Evolutionary conservation across 2,113 vertebrate genomes (phyloP), one percentile per base, ranked within the genome.

Genomic region (Ellobius talpinus): DNA sequence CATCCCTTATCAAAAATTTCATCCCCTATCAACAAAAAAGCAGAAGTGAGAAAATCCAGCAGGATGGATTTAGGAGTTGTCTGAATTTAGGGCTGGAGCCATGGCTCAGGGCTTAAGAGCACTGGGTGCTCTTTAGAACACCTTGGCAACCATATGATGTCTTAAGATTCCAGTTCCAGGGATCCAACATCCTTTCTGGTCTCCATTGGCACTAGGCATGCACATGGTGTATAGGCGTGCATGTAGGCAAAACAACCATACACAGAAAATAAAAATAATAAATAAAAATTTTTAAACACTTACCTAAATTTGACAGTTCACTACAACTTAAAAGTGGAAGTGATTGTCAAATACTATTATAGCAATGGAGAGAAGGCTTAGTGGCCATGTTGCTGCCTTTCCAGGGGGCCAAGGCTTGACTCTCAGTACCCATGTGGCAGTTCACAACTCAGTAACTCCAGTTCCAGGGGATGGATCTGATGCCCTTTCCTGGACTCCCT

Each of bases 221-320:
- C n/a, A 39, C 70, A 39, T 0, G n/a, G 70, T 39, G 10, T 39
- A 39, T 39, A 39, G 36, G 16, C 17, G 7, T 73, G n/a, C 70
- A 73, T 21, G 16, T 73, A 23, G 36, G 17, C 70, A 73, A 72
- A 24, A 74, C 39, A 45, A 10, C 73, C 73, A 45, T 26, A 74
- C 39, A 74, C 39, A 74, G 23, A 74, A 74, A 74, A 74, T 24
- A 74, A 73, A 11, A 74, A 74, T 45, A 74, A 74, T 42, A 73
- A 72, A 72, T 36, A 72, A 73, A 72, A 21, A 2, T 16, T 7
- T 70, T 74, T 42, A 42, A 74, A 95, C 68, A 92, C 45, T 77
- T 91, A 87, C 93, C 96, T 97, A 90, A 96, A 95, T 96, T 95
- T 97, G 97, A 96, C 88, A 93, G 36, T 88, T 93, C 74, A 72